These are phyloP conservation scores for Enoplolaimus lenunculus DNA, from an alignment of 2,888 invertebrate species.

Conservation along the genomic window DNA sequence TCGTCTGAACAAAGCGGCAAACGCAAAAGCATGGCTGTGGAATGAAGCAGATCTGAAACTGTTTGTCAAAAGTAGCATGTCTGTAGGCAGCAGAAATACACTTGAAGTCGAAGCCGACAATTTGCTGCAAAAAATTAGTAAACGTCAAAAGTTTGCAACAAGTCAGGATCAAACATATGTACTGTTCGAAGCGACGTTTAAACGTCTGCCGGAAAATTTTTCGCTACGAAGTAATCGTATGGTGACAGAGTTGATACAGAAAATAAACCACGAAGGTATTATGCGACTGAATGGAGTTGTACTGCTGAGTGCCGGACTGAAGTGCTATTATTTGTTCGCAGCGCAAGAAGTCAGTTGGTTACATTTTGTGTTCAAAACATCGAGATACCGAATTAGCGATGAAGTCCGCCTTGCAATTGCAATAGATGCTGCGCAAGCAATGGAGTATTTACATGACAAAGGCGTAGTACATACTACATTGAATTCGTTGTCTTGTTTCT, in stretches of 20 bases:
- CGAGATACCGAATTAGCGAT: conserved; percentile 15
- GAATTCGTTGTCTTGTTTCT: not conserved
- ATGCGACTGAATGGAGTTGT: conserved; percentile 6
- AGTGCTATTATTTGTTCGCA: not conserved
- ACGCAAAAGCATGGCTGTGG: not conserved
- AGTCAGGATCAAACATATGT: not conserved
- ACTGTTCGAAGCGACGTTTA: not conserved
- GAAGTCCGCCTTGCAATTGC: conserved; percentile 15
- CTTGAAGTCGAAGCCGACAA: not conserved
- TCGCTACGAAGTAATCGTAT: not conserved
- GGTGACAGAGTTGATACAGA: not conserved
- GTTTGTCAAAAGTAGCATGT: not conserved
- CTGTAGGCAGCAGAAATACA: not conserved
- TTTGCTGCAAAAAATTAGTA: not conserved
- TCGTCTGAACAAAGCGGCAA: not conserved
- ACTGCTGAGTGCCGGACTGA: not conserved
- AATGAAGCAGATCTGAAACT: not conserved
- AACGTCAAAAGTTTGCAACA: not conserved
- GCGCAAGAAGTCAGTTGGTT: conserved; percentile 3
- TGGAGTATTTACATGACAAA: conserved; percentile 3
- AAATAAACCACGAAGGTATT: not conserved
- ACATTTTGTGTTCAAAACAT: conserved; percentile 12
- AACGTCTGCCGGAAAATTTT: not conserved
- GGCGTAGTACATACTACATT: conserved; percentile 1
- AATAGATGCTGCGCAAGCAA: not conserved